Conservation (phyloP, 2,113 vertebrate species). For the Oncorhynchus gorbuscha region DNA sequence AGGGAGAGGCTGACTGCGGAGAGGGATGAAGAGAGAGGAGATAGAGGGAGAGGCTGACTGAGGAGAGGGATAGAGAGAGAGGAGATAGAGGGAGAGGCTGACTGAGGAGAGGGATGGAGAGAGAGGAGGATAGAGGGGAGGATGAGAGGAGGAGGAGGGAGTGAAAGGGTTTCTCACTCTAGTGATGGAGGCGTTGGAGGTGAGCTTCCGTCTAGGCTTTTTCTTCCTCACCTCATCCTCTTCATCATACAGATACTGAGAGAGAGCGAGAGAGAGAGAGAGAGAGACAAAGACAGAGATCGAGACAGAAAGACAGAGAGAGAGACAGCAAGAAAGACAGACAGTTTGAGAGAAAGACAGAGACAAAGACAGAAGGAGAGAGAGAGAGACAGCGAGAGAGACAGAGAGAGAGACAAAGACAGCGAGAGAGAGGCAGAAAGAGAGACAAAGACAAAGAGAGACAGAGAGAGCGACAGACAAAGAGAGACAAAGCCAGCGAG, state of each 20-base stretch:
- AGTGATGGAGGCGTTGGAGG: constrained; percentile 80
- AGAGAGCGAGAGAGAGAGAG: not conserved
- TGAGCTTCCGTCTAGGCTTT: constrained; percentile 84
- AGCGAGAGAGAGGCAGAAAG: too few relatives aligned
- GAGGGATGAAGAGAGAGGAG: too few relatives aligned
- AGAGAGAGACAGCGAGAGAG: too few relatives aligned
- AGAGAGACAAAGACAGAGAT: not conserved
- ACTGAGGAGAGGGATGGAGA: constrained; percentile 21
- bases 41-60: too few relatives aligned
- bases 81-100: constrained; percentile 4
- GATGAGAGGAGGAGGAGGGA: not conserved
- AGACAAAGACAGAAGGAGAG: not conserved
- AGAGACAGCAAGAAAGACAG: too few relatives aligned
- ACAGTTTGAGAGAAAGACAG: not conserved
- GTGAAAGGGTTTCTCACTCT: constrained; percentile 71
- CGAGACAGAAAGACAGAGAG: too few relatives aligned
- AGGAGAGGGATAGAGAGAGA: too few relatives aligned
- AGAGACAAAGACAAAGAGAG: too few relatives aligned
- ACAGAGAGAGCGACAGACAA: not conserved
- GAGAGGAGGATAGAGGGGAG: not conserved
- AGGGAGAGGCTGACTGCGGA: too few relatives aligned
- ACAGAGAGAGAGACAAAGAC: too few relatives aligned
- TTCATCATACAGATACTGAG: constrained; percentile 85
- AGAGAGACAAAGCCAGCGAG: too few relatives aligned
- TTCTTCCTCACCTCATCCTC: constrained; percentile 90